Percentiles rank a stretch among this genome's conserved stretches.
Conservation (phyloP, 2,888 invertebrate species). For the Piscicola geometra region DNA sequence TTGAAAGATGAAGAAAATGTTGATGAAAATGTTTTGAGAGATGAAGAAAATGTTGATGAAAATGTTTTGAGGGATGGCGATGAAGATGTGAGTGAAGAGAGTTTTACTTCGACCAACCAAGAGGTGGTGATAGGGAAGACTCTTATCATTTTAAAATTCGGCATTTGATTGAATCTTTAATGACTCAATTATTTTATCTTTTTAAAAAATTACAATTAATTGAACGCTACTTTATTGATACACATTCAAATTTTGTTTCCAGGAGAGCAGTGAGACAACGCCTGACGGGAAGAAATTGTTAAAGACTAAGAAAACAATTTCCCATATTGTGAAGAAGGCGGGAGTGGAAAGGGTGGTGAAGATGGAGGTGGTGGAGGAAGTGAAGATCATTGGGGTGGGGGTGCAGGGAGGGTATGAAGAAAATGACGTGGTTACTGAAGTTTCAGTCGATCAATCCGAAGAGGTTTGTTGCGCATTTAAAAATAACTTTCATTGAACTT, state of each 20-base stretch:
- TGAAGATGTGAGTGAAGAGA: constrained; percentile 10
- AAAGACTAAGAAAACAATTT: not conserved
- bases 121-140: not conserved
- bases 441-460: constrained; percentile 14
- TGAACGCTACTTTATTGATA: no score
- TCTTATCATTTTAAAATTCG: not conserved
- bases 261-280: constrained; percentile 11
- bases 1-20: constrained; percentile 31
- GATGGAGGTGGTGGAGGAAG: constrained; percentile 11
- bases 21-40: constrained; percentile 27
- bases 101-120: not conserved
- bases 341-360: constrained; percentile 6
- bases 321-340: not conserved
- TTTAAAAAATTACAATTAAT: no score
- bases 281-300: constrained; percentile 7
- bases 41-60: constrained; percentile 30
- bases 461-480: constrained; percentile 21
- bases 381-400: constrained; percentile 16
- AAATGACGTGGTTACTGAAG: constrained; percentile 14
- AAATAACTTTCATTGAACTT: no score
- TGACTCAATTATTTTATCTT: no score
- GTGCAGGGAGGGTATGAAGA: constrained; percentile 12
- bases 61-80: constrained; percentile 17
- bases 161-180: not conserved
- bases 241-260: no score